Evolutionary conservation across 2,113 vertebrate genomes (phyloP), one percentile per base, ranked within the genome.

Genomic region (Ictalurus punctatus): DNA sequence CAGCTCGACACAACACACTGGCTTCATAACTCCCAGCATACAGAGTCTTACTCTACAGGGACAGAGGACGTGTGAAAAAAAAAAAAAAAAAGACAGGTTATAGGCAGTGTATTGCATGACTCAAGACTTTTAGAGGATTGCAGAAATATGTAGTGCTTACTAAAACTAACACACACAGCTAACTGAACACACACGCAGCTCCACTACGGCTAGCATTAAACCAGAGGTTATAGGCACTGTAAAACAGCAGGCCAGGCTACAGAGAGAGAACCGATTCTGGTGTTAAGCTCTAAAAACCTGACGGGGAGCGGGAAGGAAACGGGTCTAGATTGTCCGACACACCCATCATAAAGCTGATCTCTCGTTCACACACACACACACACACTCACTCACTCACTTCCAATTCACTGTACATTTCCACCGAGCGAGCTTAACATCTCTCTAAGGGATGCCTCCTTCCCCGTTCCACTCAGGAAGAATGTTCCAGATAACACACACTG

Each of bases 291-390:
- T 88, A 83, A 88, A 90, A 61, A 88, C 61, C 79, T 58, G 86
- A 86, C 23, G 40, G 83, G 83, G 48, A 86, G 74, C 87, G 21
- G 86, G 48, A 84, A 90, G 86, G 89, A 91, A 91, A 90, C 58
- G 17, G 69, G 86, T 84, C 86, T 59, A 86, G 88, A 88, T 87
- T 91, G 87, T 90, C 83, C 81, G 54, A 84, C 89, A 86, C 88
- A 86, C 89, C 88, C 63, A 44, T 91, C 86, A 84, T 91, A 91
- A 91, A 91, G 90, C 86, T 86, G 88, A 85, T 61, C 80, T 88
- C 85, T 63, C 78, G 44, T 86, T 88, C 86, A 83, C 79, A 90
- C 74, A 58, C 52, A 61, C 40, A 54, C 58, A 90, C 67, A 65
- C 86, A 58, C 52, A 61, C 40, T 40, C 58, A 90, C 83, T 85